Evolutionary conservation across 1,140 invertebrate genomes (phyloP), one percentile per base, ranked within the genome.

Genomic region (Acromyrmex heyeri): DNA sequence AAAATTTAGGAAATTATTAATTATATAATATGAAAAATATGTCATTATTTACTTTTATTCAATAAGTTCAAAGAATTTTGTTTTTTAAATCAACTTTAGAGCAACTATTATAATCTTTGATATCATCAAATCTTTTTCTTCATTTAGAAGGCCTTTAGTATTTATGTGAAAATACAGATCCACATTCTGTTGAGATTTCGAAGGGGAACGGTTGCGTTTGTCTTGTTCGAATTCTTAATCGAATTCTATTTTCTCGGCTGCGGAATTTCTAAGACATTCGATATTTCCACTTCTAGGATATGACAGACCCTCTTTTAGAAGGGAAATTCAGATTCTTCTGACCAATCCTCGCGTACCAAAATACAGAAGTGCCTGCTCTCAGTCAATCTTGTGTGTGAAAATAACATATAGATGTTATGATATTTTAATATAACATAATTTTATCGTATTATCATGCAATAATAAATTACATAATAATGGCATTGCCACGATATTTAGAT

Each of bases 211-310:
- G 79, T 92, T 91, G 90, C 88, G 86, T 86, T 86, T 77, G 88
- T 86, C 92, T 90, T 92, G 93, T 93, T 24, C 24, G 24, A 24
- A 24, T 24, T 94, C 91, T 91, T 94, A 92, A 95, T 95, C 93
- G 94, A 93, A 95, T 94, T 93, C 93, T 92, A 93, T 93, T 94
- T 95, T 93, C 92, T 92, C 91, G 83, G 69, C 90, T 89, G 78
- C 30, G 87, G 86, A 93, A 95, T 95, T 95, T 94, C 94, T 92
- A 92, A 95, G 94, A 94, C 92, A 90, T 88, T 94, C 55, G 14
- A 57, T 59, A 27, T 53, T 72, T 64, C 67, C 73, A 53, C 62
- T 78, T 85, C 64, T 55, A 65, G 24, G 62, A 76, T 18, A 53
- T 21, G 72, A 79, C 50, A 69, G 76, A 90, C 90, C 86, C 89